Percentiles rank a stretch among this genome's conserved stretches.
Conservation (phyloP, 2,113 vertebrate genomes). For the Odontophorus gujanensis region DNA sequence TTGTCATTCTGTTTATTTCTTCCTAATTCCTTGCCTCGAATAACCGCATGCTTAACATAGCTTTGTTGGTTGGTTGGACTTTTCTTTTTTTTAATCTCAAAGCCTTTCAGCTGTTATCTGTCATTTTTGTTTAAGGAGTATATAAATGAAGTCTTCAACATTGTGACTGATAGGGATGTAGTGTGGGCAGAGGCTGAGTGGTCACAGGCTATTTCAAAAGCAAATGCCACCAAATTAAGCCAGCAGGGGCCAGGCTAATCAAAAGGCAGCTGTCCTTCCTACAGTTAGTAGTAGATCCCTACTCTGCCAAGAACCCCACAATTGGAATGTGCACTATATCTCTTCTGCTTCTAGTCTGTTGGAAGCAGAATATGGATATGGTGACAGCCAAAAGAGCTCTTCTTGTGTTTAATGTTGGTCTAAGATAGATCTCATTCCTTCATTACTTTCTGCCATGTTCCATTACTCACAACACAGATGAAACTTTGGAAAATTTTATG, state of each 20-base stretch:
- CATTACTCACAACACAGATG: background rate
- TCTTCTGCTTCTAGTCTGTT: background rate
- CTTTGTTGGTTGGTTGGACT: background rate
- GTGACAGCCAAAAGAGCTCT: background rate
- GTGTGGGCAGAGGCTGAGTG: fast-evolving
- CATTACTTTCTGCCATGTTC: background rate
- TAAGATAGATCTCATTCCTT: fast-evolving
- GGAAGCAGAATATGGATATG: background rate
- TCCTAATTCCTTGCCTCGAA: background rate
- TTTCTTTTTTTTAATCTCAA: background rate
- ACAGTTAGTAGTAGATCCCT: background rate
- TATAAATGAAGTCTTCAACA: background rate
- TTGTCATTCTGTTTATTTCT: background rate
- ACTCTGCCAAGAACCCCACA: background rate
- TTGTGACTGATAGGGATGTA: background rate
- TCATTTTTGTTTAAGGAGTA: background rate
- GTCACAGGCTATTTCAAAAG: background rate
- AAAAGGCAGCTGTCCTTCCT: background rate
- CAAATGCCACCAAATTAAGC: background rate
- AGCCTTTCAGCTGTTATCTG: background rate
- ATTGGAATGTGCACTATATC: background rate
- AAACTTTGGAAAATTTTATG: background rate
- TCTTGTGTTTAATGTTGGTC: fast-evolving
- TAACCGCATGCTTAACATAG: background rate
- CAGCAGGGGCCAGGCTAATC: background rate